These are phyloP conservation scores for Dolichopus griseipennis DNA, from an alignment of 2,888 invertebrate species.

Conservation along the genomic window DNA sequence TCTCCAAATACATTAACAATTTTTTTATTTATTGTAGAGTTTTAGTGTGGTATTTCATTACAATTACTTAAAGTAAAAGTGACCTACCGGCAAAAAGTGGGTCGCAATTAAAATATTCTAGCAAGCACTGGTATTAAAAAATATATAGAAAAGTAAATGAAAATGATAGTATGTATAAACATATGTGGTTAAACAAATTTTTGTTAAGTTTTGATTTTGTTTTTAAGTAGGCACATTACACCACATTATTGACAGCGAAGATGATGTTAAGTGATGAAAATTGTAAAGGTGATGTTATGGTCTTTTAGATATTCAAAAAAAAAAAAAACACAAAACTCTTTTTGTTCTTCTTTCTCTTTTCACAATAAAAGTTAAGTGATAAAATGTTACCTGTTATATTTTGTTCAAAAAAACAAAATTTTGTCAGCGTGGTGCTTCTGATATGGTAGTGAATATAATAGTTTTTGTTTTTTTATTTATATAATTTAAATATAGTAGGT, in stretches of 20 bases:
- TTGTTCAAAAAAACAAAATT: not conserved
- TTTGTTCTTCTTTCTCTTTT: too few relatives aligned
- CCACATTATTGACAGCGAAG: not conserved
- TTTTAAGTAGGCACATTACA: not conserved
- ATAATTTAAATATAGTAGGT: not conserved
- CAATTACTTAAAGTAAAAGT: too few relatives aligned
- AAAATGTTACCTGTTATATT: conserved; percentile 4
- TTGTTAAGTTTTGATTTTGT: not conserved
- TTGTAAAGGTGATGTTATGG: not conserved
- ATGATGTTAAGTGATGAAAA: not conserved
- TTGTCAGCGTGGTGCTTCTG: conserved; percentile 1
- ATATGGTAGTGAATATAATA: not conserved
- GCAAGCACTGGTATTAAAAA: too few relatives aligned
- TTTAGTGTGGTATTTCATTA: too few relatives aligned
- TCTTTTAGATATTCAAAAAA: not conserved
- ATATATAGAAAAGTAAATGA: too few relatives aligned
- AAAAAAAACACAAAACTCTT: not conserved
- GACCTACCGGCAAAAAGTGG: too few relatives aligned
- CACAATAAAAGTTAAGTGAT: not conserved
- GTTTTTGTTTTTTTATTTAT: too few relatives aligned
- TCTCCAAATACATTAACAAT: too few relatives aligned
- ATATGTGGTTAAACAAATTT: too few relatives aligned
- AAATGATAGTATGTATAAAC: too few relatives aligned
- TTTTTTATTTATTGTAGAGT: too few relatives aligned
- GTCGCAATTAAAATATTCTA: too few relatives aligned